Evolutionary conservation across 2,888 invertebrate species (phyloP).

Genomic region (Patella ulyssiponensis): DNA sequence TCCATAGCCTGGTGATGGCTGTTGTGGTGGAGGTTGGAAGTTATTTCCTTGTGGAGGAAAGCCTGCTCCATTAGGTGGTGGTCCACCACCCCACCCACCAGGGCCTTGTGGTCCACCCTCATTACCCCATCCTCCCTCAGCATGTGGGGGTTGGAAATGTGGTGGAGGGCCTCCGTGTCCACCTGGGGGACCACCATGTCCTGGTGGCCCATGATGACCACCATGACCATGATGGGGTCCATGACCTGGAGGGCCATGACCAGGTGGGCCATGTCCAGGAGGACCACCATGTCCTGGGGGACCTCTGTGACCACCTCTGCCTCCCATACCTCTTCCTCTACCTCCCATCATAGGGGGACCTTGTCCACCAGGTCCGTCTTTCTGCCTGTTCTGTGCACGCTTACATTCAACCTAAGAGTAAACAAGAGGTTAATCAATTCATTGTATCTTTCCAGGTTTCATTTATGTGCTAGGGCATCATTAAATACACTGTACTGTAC

Average conservation of each 20-base stretch:
- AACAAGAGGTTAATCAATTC: too few relatives aligned
- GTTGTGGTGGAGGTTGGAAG: conserved; percentile 34
- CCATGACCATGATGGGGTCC: conserved; percentile 21
- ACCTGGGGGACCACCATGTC: conserved; percentile 26
- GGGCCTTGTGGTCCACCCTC: not conserved
- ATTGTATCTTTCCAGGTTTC: too few relatives aligned
- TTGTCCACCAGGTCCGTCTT: not conserved
- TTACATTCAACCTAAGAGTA: not conserved
- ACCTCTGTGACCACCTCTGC: not conserved
- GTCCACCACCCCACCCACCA: not conserved
- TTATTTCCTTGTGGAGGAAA: not conserved
- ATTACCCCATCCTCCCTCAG: conserved; percentile 17
- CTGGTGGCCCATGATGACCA: conserved; percentile 28
- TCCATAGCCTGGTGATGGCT: conserved; percentile 7
- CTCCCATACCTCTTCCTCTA: not conserved
- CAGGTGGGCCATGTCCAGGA: not conserved
- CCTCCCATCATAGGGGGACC: not conserved
- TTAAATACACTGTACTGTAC: too few relatives aligned
- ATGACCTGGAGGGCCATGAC: not conserved
- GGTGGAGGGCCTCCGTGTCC: conserved; percentile 21
- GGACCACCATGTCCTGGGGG: conserved; percentile 4
- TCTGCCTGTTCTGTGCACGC: not conserved
- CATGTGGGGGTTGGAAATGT: conserved; percentile 14
- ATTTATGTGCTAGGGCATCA: too few relatives aligned
- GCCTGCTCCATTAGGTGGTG: not conserved